Evolutionary conservation across 2,888 invertebrate genomes (phyloP), one percentile per base, ranked within the genome.

Genomic region (Doris montereyensis): DNA sequence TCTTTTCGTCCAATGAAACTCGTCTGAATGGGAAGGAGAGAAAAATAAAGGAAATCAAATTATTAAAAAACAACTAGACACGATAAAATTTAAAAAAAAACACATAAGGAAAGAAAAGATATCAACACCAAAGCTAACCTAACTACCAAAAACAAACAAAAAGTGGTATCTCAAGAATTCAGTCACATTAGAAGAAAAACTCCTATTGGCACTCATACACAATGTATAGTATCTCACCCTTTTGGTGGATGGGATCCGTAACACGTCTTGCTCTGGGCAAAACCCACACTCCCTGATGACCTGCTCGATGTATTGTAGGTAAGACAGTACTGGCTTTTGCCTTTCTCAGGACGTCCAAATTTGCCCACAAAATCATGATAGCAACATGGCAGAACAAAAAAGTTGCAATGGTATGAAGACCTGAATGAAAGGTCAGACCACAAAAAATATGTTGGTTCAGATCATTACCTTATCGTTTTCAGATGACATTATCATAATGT

Each of bases 181-280:
- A n/a, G n/a, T n/a, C n/a, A n/a, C n/a, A n/a, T n/a, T n/a, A 62
- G 21, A 21, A 62, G 21, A 28, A 10, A 24, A n/a, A n/a, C n/a
- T n/a, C n/a, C n/a, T n/a, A n/a, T n/a, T n/a, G n/a, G n/a, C n/a
- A n/a, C n/a, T n/a, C n/a, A n/a, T n/a, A n/a, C n/a, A n/a, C n/a
- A n/a, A n/a, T n/a, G n/a, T n/a, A n/a, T n/a, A n/a, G n/a, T n/a
- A n/a, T n/a, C 76, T 60, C 35, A 82, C 82, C 75, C 97, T 94
- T 92, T 97, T 98, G 0, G 99, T 99, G 71, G 99, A 99, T 3
- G 99, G 99, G 88, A 99, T 99, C 90, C 97, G 94, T 26, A 99
- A 92, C 85, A 95, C 95, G 91, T 99, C 99, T 71, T 94, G 92
- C 79, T 93, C 89, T 0, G 95, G 94, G 57, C 92, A 89, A 90